Evolutionary conservation across 2,888 invertebrate species (phyloP).

Genomic region (Trissoscelio sp.): DNA sequence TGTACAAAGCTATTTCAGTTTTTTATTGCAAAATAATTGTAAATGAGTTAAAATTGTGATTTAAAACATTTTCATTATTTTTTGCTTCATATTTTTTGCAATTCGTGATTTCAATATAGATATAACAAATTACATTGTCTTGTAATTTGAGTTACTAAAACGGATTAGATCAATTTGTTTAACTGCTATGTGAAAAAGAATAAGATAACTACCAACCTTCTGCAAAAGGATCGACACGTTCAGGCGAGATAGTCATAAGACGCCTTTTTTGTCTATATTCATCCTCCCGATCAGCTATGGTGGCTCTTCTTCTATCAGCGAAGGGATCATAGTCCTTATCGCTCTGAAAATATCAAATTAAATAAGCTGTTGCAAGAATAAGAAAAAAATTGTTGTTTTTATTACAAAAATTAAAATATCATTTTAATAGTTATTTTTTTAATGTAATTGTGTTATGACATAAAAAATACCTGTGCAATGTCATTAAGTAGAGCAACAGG

Average conservation of each 20-base stretch:
- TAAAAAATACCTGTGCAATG: conserved; percentile 90
- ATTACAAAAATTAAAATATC: too few species aligned
- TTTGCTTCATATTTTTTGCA: too few species aligned
- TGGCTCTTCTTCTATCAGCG: conserved; percentile 95
- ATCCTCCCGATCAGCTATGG: conserved; percentile 98
- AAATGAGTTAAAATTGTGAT: too few species aligned
- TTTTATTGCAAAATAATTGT: too few species aligned
- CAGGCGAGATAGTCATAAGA: conserved; percentile 97
- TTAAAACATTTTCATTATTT: background rate
- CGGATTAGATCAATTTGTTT: too few species aligned
- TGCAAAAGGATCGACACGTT: conserved; percentile 98
- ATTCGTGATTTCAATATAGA: too few species aligned
- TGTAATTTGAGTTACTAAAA: too few species aligned
- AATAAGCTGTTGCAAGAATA: background rate
- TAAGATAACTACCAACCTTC: conserved; percentile 94
- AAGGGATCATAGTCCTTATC: conserved; percentile 98
- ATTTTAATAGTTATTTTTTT: too few species aligned
- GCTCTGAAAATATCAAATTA: conserved; percentile 85
- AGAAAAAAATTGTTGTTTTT: background rate
- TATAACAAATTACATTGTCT: too few species aligned
- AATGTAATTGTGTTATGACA: too few species aligned
- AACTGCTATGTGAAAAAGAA: too few species aligned
- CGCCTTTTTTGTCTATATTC: conserved; percentile 96
- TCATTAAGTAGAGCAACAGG: conserved; percentile 95
- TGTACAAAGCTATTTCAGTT: too few species aligned